Evolutionary conservation across 1,140 invertebrate species (phyloP).

Genomic region (Polyergus mexicanus): DNA sequence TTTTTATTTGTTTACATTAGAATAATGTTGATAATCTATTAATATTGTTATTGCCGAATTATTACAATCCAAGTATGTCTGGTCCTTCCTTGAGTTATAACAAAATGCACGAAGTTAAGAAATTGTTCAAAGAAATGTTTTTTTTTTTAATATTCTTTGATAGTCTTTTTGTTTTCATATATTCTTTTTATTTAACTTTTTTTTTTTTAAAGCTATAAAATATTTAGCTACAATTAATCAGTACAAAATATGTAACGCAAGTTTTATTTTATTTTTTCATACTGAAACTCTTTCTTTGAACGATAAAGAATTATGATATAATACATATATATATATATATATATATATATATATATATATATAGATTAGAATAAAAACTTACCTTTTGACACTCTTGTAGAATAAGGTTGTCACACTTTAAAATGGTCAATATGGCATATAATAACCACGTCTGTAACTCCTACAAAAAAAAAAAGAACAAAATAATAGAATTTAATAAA

Average conservation of each 20-base stretch:
- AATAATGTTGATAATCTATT: not conserved
- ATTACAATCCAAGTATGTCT: constrained; percentile 1
- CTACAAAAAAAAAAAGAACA: constrained; percentile 75
- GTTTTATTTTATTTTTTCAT: not conserved
- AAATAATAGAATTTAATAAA: constrained; percentile 58
- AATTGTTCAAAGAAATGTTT: constrained; percentile 47
- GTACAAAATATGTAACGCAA: not conserved
- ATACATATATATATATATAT: too few species aligned
- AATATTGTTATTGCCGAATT: not conserved
- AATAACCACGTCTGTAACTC: constrained; percentile 85
- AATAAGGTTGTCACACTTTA: constrained; percentile 75
- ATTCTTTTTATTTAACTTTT: too few species aligned
- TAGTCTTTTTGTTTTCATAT: too few species aligned
- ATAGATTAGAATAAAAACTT: constrained; percentile 75
- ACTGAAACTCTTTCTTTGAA: constrained; percentile 59
- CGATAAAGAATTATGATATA: constrained; percentile 21
- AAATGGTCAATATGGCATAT: constrained; percentile 86
- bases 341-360: not conserved
- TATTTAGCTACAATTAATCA: not conserved
- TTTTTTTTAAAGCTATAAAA: not conserved
- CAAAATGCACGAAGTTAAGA: constrained; percentile 11
- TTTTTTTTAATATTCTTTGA: not conserved
- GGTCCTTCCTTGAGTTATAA: constrained; percentile 30
- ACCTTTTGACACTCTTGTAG: constrained; percentile 76
- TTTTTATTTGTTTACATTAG: not conserved